A percentile compares a stretch with the other conserved stretches of the same genome.
These are phyloP conservation scores for Anthopleura sola DNA, from an alignment of 64 coral and sea anemone genomes.

Conservation along the genomic window DNA sequence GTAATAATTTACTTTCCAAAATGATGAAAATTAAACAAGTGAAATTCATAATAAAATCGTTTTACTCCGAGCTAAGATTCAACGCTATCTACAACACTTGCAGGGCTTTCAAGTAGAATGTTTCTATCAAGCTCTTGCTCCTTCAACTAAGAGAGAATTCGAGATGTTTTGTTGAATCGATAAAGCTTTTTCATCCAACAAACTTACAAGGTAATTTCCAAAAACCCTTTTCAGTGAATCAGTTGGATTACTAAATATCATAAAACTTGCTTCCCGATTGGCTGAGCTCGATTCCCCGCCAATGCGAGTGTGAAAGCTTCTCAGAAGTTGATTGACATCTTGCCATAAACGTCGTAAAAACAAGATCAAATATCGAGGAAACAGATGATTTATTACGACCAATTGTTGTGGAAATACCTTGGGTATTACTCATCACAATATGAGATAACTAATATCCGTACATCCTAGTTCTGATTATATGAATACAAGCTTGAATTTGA, in stretches of 20 bases:
- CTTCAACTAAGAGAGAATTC: not conserved
- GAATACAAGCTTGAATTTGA: not conserved
- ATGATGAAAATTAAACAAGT: too few species aligned
- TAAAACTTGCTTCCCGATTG: not conserved
- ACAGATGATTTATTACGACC: not conserved
- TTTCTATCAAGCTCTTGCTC: not conserved
- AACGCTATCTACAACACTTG: too few species aligned
- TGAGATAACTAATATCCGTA: not conserved
- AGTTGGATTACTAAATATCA: not conserved
- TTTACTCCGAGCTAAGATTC: too few species aligned
- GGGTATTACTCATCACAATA: not conserved
- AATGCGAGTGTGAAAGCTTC: not conserved
- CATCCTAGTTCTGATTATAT: not conserved
- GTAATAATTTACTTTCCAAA: too few species aligned
- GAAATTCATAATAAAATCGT: too few species aligned
- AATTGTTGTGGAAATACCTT: conserved; percentile 3
- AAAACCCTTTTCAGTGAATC: not conserved
- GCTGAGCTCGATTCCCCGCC: not conserved
- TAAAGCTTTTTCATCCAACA: not conserved
- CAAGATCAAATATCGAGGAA: not conserved
- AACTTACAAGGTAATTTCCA: not conserved
- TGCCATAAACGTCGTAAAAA: not conserved
- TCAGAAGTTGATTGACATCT: not conserved
- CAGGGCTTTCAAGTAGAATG: not conserved
- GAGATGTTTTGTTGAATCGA: not conserved